Percentiles rank a stretch among this genome's conserved stretches.
These are phyloP conservation scores for Lasioglossum calceatum DNA, from an alignment of 2,888 invertebrate species.

Conservation along the genomic window DNA sequence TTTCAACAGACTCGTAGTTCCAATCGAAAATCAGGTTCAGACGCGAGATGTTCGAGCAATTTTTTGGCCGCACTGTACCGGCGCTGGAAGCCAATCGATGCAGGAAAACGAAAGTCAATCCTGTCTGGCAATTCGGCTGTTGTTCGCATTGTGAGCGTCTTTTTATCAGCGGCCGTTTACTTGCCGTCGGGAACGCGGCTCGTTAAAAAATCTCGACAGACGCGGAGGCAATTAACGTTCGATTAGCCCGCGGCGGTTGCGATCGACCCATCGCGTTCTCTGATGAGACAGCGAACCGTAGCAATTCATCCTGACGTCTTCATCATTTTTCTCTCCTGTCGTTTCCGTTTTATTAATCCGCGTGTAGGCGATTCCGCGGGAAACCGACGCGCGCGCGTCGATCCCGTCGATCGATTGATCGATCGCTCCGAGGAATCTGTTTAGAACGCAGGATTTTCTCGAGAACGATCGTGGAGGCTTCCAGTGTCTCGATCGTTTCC, in stretches of 20 bases:
- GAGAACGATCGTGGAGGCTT: not conserved
- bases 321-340: not conserved
- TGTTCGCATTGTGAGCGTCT: not conserved
- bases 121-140: not conserved
- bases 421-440: not conserved
- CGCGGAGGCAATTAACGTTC: conserved; percentile 12
- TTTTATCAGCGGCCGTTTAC: not conserved
- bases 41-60: not conserved
- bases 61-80: not conserved
- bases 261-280: not conserved
- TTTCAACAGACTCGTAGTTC: not conserved
- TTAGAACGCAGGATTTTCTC: not conserved
- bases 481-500: not conserved
- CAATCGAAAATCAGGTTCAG: no score
- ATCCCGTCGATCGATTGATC: not conserved
- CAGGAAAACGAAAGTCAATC: not conserved
- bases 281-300: not conserved
- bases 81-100: not conserved
- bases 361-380: not conserved
- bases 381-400: not conserved
- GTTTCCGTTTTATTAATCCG: not conserved
- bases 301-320: not conserved
- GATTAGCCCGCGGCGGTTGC: conserved; percentile 8
- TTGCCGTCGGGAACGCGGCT: not conserved
- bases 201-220: conserved; percentile 13